Conservation (phyloP, 2,113 vertebrate genomes). For the Synchiropus splendidus region DNA sequence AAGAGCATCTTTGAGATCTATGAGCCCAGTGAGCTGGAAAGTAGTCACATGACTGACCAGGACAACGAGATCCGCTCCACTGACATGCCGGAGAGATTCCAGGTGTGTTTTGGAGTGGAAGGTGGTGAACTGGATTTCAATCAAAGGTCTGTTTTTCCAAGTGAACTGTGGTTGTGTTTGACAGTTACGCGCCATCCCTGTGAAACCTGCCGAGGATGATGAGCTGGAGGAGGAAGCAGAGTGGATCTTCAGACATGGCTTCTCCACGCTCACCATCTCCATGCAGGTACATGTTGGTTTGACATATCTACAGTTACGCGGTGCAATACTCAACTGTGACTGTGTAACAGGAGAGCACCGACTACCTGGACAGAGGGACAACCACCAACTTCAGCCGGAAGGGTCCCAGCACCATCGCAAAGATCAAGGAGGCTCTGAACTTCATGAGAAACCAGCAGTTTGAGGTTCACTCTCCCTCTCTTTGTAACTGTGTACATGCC, state of each 20-base stretch:
- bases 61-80: slow-evolving; percentile 96
- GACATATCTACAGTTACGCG: too few relatives aligned
- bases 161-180: background rate
- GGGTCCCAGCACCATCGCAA: slow-evolving; percentile 93
- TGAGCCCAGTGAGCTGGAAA: slow-evolving; percentile 94
- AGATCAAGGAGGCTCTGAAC: slow-evolving; percentile 95
- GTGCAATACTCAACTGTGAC: background rate
- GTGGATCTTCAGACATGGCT: slow-evolving; percentile 97
- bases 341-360: slow-evolving; percentile 79
- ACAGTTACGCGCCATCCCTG: slow-evolving; percentile 83
- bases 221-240: slow-evolving; percentile 97
- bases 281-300: slow-evolving; percentile 74
- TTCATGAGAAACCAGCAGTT: slow-evolving; percentile 99
- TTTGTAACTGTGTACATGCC: background rate
- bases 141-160: background rate
- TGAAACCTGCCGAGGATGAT: slow-evolving; percentile 90
- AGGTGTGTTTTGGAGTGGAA: slow-evolving; percentile 60
- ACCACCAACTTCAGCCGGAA: slow-evolving; percentile 89
- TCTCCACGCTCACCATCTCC: slow-evolving; percentile 93
- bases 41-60: slow-evolving; percentile 95
- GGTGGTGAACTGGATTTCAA: background rate
- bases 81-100: slow-evolving; percentile 96
- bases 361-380: slow-evolving; percentile 88
- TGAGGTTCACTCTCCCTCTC: slow-evolving; percentile 69
- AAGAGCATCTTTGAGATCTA: slow-evolving; percentile 98